A percentile compares a stretch with the other conserved stretches of the same genome.
phyloP scores from a whole-genome alignment of 2,797 vertebrate genomes.

The Danio choprae region DNA sequence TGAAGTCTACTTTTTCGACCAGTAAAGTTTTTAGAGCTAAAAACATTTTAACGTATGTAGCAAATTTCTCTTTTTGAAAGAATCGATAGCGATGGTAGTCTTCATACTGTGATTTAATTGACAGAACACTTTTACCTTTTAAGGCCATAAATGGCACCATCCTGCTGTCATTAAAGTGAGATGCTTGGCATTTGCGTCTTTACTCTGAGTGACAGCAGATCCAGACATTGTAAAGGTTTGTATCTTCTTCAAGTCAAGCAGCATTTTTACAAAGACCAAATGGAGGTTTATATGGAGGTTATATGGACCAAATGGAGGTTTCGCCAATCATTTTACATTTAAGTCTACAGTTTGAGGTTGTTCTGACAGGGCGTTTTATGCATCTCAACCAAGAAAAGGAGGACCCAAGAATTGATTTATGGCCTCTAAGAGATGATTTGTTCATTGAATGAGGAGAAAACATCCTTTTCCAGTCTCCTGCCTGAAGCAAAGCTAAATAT shows the following conservation, averaged over 20 bases:
- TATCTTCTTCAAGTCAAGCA: conserved; percentile 68
- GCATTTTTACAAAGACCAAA: conserved; percentile 43
- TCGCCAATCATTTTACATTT: conserved; percentile 15
- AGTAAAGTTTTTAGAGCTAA: conserved; percentile 65
- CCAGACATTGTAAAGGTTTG: conserved; percentile 77
- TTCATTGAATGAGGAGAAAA: conserved; percentile 21
- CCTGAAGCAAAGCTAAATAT: conserved; percentile 42
- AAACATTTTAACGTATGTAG: conserved; percentile 71
- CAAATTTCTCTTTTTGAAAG: conserved; percentile 73
- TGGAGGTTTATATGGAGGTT: background rate
- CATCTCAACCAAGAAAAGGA: conserved; percentile 39
- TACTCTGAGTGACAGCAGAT: conserved; percentile 64
- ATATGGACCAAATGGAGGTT: background rate
- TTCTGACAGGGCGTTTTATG: conserved; percentile 18
- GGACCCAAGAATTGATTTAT: conserved; percentile 34
- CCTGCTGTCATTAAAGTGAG: conserved; percentile 65
- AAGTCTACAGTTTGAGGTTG: conserved; percentile 28
- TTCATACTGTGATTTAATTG: conserved; percentile 64
- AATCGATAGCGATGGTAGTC: conserved; percentile 76
- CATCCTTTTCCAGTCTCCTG: conserved; percentile 23
- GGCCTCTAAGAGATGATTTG: conserved; percentile 37
- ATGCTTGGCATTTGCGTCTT: conserved; percentile 78
- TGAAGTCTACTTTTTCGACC: conserved; percentile 59
- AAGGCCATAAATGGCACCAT: conserved; percentile 61
- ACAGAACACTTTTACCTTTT: conserved; percentile 63